Percentiles rank a stretch among this genome's conserved stretches.
These are phyloP conservation scores for Terebella lapidaria DNA, from an alignment of 2,888 invertebrate species.

Conservation along the genomic window DNA sequence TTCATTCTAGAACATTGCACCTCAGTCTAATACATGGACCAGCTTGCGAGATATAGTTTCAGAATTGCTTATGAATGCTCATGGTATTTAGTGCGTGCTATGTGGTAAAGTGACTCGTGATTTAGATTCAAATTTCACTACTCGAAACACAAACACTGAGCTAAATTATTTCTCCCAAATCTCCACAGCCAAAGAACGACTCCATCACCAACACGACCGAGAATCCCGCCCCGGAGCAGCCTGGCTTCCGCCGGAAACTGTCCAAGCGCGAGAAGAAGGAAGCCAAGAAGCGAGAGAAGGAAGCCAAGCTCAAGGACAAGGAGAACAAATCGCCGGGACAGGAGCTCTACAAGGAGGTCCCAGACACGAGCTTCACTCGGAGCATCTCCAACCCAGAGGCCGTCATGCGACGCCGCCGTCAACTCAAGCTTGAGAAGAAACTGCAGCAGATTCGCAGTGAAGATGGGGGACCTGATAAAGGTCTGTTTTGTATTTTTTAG, in stretches of 20 bases:
- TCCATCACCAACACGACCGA: background rate
- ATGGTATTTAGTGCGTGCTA: no score
- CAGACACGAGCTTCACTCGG: constrained; percentile 93
- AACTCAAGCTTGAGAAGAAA: constrained; percentile 93
- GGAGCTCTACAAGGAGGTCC: constrained; percentile 68
- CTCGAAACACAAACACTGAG: no score
- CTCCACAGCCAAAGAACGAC: background rate
- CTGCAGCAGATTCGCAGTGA: constrained; percentile 77
- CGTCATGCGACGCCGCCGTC: constrained; percentile 93
- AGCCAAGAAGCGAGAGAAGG: constrained; percentile 72
- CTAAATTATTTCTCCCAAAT: no score
- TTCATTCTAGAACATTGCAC: no score
- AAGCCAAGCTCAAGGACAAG: constrained; percentile 63
- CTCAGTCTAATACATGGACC: no score
- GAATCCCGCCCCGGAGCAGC: background rate
- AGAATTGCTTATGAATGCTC: no score
- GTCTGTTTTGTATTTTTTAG: constrained; percentile 14
- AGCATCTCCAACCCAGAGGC: constrained; percentile 99
- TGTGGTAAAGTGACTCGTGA: no score
- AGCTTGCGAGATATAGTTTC: no score
- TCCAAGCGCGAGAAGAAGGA: constrained; percentile 98
- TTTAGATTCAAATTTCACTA: no score
- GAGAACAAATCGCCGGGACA: constrained; percentile 33
- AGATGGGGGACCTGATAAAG: constrained; percentile 89
- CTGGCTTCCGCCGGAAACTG: constrained; percentile 69